A percentile compares a stretch with the other conserved stretches of the same genome.
Evolutionary conservation across 2,888 invertebrate species (phyloP).

Genomic region (Muschampia plurimacula): DNA sequence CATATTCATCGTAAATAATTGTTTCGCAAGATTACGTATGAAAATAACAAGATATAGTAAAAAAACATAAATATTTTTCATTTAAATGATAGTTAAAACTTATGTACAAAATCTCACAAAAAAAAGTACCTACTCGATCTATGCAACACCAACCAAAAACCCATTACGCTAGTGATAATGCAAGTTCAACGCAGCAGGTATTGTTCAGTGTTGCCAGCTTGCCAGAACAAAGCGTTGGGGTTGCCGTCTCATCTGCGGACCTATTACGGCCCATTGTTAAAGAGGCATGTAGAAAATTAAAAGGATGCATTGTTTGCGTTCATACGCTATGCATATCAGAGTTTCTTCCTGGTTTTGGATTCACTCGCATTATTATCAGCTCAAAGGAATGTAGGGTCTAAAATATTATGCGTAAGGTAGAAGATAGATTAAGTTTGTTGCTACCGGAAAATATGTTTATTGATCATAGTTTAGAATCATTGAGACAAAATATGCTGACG

Average conservation of each 20-base stretch:
- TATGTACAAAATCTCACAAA: constrained; percentile 7
- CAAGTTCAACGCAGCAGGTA: constrained; percentile 79
- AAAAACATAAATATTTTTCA: too few relatives aligned
- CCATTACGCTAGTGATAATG: constrained; percentile 83
- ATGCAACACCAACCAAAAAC: constrained; percentile 69
- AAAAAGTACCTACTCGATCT: background rate
- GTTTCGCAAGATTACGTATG: too few relatives aligned
- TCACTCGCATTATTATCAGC: background rate
- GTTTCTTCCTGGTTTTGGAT: constrained; percentile 52
- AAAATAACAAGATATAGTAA: too few relatives aligned
- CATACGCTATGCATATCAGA: constrained; percentile 61
- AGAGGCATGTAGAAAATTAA: constrained; percentile 79
- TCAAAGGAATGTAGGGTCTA: constrained; percentile 1
- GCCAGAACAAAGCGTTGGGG: constrained; percentile 75
- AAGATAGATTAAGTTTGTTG: background rate
- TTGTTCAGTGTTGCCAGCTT: constrained; percentile 79
- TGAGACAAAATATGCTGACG: background rate
- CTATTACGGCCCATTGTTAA: constrained; percentile 80
- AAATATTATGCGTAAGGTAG: background rate
- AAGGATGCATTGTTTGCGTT: constrained; percentile 79
- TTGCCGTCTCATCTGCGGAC: constrained; percentile 77
- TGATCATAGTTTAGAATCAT: background rate
- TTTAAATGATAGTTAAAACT: background rate
- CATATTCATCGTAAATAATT: too few relatives aligned
- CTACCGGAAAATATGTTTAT: background rate